A percentile compares a stretch with the other conserved stretches of the same genome.
These are phyloP conservation scores for Pararge aegeria DNA, from an alignment of 1,140 invertebrate species.

Conservation along the genomic window DNA sequence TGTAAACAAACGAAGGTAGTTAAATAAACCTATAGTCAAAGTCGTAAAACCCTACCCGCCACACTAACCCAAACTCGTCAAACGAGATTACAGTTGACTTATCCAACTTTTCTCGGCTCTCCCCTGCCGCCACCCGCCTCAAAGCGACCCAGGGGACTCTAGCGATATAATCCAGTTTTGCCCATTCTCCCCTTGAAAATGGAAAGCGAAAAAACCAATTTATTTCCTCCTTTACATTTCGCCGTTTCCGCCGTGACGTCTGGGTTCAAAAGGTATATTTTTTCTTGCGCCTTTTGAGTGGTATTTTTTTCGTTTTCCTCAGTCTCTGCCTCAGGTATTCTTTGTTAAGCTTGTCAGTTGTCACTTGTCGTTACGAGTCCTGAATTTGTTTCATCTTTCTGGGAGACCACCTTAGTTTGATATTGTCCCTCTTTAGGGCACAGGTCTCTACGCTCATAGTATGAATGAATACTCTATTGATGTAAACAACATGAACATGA, in stretches of 20 bases:
- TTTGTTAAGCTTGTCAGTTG: too few relatives aligned
- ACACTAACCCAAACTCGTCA: conserved; percentile 36
- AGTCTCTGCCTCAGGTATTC: too few relatives aligned
- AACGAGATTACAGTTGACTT: conserved; percentile 55
- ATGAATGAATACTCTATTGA: too few relatives aligned
- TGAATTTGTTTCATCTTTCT: too few relatives aligned
- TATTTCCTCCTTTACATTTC: conserved; percentile 40
- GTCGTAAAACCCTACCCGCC: conserved; percentile 20
- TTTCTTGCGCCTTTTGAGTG: background rate
- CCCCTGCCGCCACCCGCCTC: conserved; percentile 18
- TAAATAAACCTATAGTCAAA: background rate
- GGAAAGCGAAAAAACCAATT: conserved; percentile 48
- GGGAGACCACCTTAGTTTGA: too few relatives aligned
- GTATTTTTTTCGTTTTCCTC: too few relatives aligned
- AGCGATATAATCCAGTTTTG: conserved; percentile 65
- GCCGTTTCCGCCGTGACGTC: conserved; percentile 12
- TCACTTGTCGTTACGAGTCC: too few relatives aligned
- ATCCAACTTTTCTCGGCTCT: conserved; percentile 38
- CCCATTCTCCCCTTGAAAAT: conserved; percentile 50
- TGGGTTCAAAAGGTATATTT: conserved; percentile 11
- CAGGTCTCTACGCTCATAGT: too few relatives aligned
- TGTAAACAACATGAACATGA: too few relatives aligned
- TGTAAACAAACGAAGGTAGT: background rate
- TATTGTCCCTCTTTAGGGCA: too few relatives aligned
- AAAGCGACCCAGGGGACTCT: conserved; percentile 32